phyloP scores from a whole-genome alignment of 2,113 vertebrate genomes.

The Panthera tigris region DNA sequence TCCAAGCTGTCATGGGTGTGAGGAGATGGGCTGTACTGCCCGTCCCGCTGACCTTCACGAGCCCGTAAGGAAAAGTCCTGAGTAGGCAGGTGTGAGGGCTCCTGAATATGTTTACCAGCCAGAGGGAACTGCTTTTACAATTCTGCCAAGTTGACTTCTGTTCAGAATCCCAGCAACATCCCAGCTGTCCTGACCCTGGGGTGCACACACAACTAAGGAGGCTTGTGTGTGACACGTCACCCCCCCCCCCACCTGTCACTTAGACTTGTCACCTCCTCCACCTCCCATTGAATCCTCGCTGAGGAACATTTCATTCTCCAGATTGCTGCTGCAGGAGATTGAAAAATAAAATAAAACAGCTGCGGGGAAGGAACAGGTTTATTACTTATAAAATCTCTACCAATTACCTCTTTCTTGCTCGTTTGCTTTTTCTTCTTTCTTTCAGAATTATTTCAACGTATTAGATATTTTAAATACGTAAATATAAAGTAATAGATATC shows the following conservation, averaged over 20 bases:
- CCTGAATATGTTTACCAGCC: neutral
- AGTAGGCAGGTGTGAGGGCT: neutral
- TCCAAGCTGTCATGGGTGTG: neutral
- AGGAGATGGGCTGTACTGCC: neutral
- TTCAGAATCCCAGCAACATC: neutral
- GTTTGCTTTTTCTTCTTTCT: neutral
- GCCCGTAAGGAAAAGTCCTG: neutral
- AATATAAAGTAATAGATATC: neutral
- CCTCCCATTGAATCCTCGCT: neutral
- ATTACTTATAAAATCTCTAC: neutral
- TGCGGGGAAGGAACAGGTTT: neutral
- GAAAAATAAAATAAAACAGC: slow-evolving; percentile 16
- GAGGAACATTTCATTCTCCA: neutral
- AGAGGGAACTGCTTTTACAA: neutral
- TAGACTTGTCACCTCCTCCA: neutral
- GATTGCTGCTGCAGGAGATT: neutral
- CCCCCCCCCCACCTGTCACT: neutral
- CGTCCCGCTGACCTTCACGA: neutral
- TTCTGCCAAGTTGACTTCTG: neutral
- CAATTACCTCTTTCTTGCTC: neutral
- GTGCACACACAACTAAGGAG: neutral
- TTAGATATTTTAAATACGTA: slow-evolving; percentile 11
- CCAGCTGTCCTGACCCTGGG: neutral
- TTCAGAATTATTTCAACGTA: slow-evolving; percentile 21
- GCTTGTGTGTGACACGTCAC: neutral